Base-by-base conservation (phyloP, 2,797 vertebrate genomes). In the Arnoldichthys spilopterus region DNA sequence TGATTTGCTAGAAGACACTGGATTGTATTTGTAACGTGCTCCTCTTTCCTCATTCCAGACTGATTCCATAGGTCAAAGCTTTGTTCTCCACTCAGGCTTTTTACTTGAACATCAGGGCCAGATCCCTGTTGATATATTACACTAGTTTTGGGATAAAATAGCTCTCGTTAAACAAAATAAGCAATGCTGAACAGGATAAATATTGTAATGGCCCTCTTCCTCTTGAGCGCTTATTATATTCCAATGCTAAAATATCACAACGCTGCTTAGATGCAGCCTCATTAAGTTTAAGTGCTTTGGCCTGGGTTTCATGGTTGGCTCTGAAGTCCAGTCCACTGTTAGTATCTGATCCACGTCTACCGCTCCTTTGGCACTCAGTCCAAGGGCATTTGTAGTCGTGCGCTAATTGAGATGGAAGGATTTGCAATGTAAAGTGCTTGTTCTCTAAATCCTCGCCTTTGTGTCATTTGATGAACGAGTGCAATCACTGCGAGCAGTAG, bases 391-490 rank as follows among this genome's bases (percentile, higher is more conserved):
- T 49, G 69, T 74, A 61, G 37, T 47, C 28, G 15, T 53, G 73
- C 74, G 56, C 70, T 69, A 71, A 58, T 54, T 80, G 74, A 49
- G 74, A 76, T 59, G 20, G 64, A 79, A 49, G 22, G 15, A 71
- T 80, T 63, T 76, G 20, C 68, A 54, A 53, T 62, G 61, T 74
- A 54, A 76, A 79, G 58, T 43, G 18, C 32, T 58, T 24, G 37
- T 49, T 79, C 61, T 72, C 20, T 24, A 71, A 64, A 71, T 76
- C 49, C 37, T 56, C 37, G 66, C 64, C 72, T 61, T 63, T 76
- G 58, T 72, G 74, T 77, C 54, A 59, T 22, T 67, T 73, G 80
- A 73, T 67, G 61, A 81, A 81, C 64, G 69, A 61, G 43, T 72
- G 59, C 58, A 76, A 76, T 76, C 66, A 40, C 20, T 3, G 37